These are phyloP conservation scores for Papilio xuthus DNA, from an alignment of 1,140 invertebrate species.

Conservation along the genomic window DNA sequence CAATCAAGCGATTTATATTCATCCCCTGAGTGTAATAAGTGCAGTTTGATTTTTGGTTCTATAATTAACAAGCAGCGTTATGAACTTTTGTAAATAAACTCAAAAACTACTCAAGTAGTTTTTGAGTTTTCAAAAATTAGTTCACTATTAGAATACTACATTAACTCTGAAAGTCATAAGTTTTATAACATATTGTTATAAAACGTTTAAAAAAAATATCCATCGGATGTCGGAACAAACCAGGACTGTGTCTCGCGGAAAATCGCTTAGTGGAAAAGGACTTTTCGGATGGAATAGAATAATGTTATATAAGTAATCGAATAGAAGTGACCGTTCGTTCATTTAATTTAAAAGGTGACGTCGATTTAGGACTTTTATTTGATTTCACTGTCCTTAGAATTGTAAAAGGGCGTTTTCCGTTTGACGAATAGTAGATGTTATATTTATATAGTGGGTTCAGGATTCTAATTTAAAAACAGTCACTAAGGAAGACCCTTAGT, in stretches of 20 bases:
- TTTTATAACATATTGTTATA: not conserved
- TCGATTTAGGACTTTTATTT: constrained; percentile 11
- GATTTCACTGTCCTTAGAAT: not conserved
- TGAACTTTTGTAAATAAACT: no score
- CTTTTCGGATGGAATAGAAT: not conserved
- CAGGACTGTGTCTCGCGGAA: no score
- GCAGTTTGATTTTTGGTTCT: no score
- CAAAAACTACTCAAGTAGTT: not conserved
- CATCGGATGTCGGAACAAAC: no score
- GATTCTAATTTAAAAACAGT: no score
- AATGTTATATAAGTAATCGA: not conserved
- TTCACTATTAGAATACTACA: not conserved
- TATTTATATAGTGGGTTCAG: no score
- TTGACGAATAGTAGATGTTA: no score
- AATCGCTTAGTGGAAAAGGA: not conserved
- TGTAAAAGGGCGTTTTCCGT: not conserved
- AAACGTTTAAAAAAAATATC: no score
- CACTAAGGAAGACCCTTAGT: no score
- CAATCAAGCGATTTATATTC: no score
- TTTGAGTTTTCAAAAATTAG: not conserved
- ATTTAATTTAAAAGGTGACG: constrained; percentile 2
- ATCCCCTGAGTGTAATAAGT: no score
- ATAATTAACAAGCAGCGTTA: no score
- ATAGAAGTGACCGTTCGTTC: constrained; percentile 6
- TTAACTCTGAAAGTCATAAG: not conserved